Evolutionary conservation across 2,797 vertebrate genomes (phyloP), one percentile per base, ranked within the genome.

Genomic region (Pipistrellus pygmaeus): DNA sequence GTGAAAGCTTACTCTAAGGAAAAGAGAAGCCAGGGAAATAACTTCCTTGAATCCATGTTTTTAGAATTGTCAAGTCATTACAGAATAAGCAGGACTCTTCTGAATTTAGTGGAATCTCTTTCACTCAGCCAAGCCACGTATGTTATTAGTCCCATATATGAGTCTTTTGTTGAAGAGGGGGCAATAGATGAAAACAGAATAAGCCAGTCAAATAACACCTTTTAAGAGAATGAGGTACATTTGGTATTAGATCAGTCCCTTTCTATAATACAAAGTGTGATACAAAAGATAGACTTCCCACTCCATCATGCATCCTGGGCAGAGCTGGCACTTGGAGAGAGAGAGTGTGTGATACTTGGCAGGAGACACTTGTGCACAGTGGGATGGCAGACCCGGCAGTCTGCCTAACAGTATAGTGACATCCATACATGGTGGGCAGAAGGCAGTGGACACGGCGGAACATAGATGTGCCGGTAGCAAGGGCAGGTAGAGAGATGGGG

Each of bases 131-230:
- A 66, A 77, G 55, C n/a, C 60, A 96, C 57, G 2, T 44, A 69
- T 68, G n/a, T 41, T 20, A 76, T 57, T 60, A 91, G 62, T 14
- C n/a, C n/a, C 18, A 27, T 32, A 35, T 64, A n/a, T 72, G 71
- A 88, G 55, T 60, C 30, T 64, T 93, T 85, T 93, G 46, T 35
- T 41, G 88, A 81, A 72, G 10, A 82, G 30, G 2, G 10, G 13
- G 46, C 6, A 80, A 60, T 60, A 86, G 35, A 84, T 57, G 41
- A 80, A 95, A 81, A 46, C 27, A 87, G n/a, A 94, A 76, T 72
- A 3, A 84, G 6, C 17, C 14, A 48, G 32, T 51, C 3, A 64
- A 72, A 41, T 60, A 35, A 90, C 73, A 85, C 1, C 27, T 64
- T 75, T 90, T 71, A 55, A 77, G 53, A 94, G 30, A 90, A 73